These are phyloP conservation scores for Ceratoteleas bidentatus DNA, from an alignment of 1,140 invertebrate species.

Conservation along the genomic window DNA sequence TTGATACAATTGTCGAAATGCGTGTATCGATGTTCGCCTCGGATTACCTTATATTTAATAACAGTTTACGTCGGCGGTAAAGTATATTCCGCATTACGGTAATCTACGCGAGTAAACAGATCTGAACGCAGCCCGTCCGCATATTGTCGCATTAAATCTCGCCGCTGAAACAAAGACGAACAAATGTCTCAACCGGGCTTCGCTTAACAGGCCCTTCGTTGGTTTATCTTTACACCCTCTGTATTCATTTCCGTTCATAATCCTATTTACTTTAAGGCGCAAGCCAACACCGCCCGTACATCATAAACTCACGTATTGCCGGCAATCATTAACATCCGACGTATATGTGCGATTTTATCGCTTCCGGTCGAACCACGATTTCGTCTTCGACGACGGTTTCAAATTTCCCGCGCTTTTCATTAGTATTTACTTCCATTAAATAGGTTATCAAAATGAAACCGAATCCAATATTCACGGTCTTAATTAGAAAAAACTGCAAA, in stretches of 20 bases:
- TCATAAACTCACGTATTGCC: slow-evolving; percentile 33
- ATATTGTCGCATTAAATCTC: slow-evolving; percentile 46
- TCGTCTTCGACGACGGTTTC: background rate
- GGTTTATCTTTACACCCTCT: slow-evolving; percentile 63
- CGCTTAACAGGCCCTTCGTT: slow-evolving; percentile 52
- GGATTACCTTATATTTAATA: background rate
- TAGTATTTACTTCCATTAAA: no score
- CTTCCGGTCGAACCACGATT: slow-evolving; percentile 1
- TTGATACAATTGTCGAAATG: no score
- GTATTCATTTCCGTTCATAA: slow-evolving; percentile 62
- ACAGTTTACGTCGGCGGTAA: background rate
- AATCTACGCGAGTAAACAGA: slow-evolving; percentile 17
- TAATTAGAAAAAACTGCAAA: no score
- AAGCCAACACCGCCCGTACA: slow-evolving; percentile 13
- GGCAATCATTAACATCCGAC: slow-evolving; percentile 47
- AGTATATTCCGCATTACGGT: slow-evolving; percentile 8
- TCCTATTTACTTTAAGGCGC: slow-evolving; percentile 56
- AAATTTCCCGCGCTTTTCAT: background rate
- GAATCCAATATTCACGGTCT: no score
- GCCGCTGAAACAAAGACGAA: slow-evolving; percentile 46
- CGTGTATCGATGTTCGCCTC: no score
- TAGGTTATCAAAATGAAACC: no score
- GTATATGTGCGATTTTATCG: slow-evolving; percentile 28
- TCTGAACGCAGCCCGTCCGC: slow-evolving; percentile 13
- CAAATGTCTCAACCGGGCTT: slow-evolving; percentile 47